phyloP scores from a whole-genome alignment of 2,113 vertebrate genomes.

The Progne subis region DNA sequence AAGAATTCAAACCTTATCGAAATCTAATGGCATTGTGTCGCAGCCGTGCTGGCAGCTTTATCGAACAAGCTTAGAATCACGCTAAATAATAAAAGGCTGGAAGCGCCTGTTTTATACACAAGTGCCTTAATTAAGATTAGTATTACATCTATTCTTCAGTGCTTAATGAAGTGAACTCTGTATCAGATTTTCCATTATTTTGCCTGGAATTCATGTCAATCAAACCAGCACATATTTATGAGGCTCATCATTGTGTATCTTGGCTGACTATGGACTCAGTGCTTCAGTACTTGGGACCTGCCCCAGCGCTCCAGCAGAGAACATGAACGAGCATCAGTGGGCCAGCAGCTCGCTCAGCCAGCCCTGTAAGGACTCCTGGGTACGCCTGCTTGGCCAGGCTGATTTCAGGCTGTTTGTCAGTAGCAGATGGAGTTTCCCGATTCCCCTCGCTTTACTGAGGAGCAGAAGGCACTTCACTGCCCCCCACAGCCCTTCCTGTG shows the following conservation, averaged over 20 bases:
- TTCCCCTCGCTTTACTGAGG: background rate
- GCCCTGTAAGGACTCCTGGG: background rate
- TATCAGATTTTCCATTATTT: slow-evolving; percentile 47
- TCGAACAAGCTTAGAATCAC: background rate
- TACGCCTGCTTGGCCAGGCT: background rate
- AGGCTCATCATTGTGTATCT: background rate
- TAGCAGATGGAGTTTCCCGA: background rate
- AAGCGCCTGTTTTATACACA: background rate
- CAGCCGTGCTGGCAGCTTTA: background rate
- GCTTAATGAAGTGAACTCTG: background rate
- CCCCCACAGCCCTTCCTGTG: background rate
- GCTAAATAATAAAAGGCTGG: background rate
- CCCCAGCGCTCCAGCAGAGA: background rate
- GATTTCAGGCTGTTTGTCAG: background rate
- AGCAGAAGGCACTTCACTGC: background rate
- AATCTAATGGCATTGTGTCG: background rate
- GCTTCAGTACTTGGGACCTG: background rate
- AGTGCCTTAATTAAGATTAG: background rate
- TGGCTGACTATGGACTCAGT: background rate
- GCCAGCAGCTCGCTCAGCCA: background rate
- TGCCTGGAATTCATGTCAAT: background rate
- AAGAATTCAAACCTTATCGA: background rate
- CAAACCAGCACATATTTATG: background rate
- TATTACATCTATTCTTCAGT: background rate
- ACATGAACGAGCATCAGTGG: background rate